Base-by-base conservation (phyloP, 1,140 invertebrate genomes). In the Wasmannia auropunctata region DNA sequence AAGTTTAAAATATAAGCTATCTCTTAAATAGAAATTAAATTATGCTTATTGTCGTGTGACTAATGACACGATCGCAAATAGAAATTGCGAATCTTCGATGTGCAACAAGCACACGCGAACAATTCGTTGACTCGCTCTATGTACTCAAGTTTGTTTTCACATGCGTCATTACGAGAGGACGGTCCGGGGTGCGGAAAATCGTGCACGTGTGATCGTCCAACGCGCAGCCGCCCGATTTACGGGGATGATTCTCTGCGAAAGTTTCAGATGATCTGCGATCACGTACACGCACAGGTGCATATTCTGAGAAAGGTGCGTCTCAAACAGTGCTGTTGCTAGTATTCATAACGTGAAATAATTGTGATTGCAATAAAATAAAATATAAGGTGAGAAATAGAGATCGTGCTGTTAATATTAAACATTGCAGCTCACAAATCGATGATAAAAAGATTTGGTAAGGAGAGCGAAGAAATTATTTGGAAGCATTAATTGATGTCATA, bases 141-240 rank as follows among this genome's bases (percentile, higher is more conserved):
- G 16, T 63, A 69, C n/a, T 63, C 11, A 28, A 62, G 62, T 69
- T 51, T n/a, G 6, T 11, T 54, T 34, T 14, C 56, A 58, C 19
- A 25, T 69, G n/a, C 62, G 43, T 80, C 76, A 69, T 49, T 65
- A 49, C 11, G 8, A 69, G 43, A 54, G 16, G 10, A 80, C 37
- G 76, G n/a, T 65, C 11, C 75, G 75, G 62, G 63, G 62, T 19
- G 76, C 31, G 76, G 76, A 80, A 80, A 67, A 80, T 51, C 40
- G 7, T 63, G 19, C 58, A 46, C 7, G 31, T 65, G 76, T n/a
- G 1, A 65, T 16, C 16, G 25, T 3, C n/a, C 28, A 79, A 51
- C n/a, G 76, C 76, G 76, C 76, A 80, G 76, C 22, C 62, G 76
- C 31, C 31, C 10, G 62, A 80, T 80, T 69, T 40, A 69, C 14